These are phyloP conservation scores for Eristalinus sepulchralis DNA, from an alignment of 2,888 invertebrate species.

Conservation along the genomic window DNA sequence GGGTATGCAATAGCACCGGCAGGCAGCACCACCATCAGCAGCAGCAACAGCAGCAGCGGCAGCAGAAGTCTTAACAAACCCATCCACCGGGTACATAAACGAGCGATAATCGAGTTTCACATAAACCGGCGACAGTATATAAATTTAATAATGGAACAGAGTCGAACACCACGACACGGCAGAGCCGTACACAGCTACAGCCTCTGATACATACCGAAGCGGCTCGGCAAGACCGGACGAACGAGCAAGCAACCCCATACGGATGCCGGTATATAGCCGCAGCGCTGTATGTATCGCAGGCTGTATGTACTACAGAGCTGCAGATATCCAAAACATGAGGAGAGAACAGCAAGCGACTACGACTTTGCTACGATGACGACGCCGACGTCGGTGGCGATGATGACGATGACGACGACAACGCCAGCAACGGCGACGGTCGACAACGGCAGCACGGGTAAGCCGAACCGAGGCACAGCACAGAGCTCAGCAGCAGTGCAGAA, in stretches of 20 bases:
- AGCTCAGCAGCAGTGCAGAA: slow-evolving; percentile 55
- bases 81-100: slow-evolving; percentile 58
- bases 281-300: slow-evolving; percentile 7
- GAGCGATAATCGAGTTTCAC: slow-evolving; percentile 64
- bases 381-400: background rate
- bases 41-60: background rate
- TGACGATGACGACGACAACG: slow-evolving; percentile 13
- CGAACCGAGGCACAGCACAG: background rate
- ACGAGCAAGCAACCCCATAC: slow-evolving; percentile 49
- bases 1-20: slow-evolving; percentile 29
- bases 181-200: slow-evolving; percentile 7
- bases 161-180: slow-evolving; percentile 17
- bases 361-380: slow-evolving; percentile 5
- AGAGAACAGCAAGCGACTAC: slow-evolving; percentile 40
- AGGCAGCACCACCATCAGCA: slow-evolving; percentile 1
- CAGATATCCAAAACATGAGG: slow-evolving; percentile 54
- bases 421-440: slow-evolving; percentile 11
- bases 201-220: background rate
- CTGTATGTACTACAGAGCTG: slow-evolving; percentile 13
- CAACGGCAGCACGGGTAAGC: background rate
- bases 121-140: slow-evolving; percentile 63
- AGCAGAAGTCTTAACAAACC: slow-evolving; percentile 26
- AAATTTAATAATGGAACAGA: slow-evolving; percentile 61
- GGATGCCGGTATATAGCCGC: slow-evolving; percentile 38
- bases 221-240: slow-evolving; percentile 35